Percentiles rank a stretch among this genome's conserved stretches.
phyloP scores from a whole-genome alignment of 2,888 invertebrate species.

The Bellardia bayeri region DNA sequence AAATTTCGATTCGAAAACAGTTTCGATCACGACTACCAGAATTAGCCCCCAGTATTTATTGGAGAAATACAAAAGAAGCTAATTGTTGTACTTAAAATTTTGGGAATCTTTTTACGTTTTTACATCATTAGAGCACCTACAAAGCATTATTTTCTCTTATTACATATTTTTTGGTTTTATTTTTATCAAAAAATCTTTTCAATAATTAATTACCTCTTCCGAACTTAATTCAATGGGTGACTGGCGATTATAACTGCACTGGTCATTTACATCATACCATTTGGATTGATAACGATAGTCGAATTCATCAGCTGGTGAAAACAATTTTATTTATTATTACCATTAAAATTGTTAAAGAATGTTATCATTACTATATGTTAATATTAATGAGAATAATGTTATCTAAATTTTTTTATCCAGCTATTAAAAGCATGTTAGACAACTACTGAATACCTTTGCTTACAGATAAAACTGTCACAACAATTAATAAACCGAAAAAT shows the following conservation, averaged over 20 bases:
- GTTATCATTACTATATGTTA: neutral
- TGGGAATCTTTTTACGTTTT: neutral
- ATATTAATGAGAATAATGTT: too few relatives aligned
- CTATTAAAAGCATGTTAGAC: too few relatives aligned
- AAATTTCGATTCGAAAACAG: too few relatives aligned
- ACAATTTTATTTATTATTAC: too few relatives aligned
- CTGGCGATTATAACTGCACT: constrained; percentile 72
- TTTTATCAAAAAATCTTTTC: too few relatives aligned
- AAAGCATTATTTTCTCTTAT: too few relatives aligned
- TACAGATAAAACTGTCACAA: neutral
- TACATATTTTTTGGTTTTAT: too few relatives aligned
- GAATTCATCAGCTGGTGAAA: constrained; percentile 56
- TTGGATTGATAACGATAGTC: constrained; percentile 73
- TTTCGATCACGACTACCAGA: too few relatives aligned
- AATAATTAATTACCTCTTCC: constrained; percentile 69
- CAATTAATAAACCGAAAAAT: constrained; percentile 2
- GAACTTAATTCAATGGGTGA: constrained; percentile 75
- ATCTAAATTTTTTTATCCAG: too few relatives aligned
- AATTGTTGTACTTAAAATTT: neutral
- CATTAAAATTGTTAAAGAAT: too few relatives aligned
- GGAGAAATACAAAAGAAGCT: too few relatives aligned
- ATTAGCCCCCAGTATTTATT: too few relatives aligned
- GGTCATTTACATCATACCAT: constrained; percentile 72
- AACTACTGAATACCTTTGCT: constrained; percentile 14
- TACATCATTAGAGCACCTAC: neutral